A percentile compares a stretch with the other conserved stretches of the same genome.
Evolutionary conservation across 2,888 invertebrate species (phyloP).

Genomic region (Trisateles emortualis): DNA sequence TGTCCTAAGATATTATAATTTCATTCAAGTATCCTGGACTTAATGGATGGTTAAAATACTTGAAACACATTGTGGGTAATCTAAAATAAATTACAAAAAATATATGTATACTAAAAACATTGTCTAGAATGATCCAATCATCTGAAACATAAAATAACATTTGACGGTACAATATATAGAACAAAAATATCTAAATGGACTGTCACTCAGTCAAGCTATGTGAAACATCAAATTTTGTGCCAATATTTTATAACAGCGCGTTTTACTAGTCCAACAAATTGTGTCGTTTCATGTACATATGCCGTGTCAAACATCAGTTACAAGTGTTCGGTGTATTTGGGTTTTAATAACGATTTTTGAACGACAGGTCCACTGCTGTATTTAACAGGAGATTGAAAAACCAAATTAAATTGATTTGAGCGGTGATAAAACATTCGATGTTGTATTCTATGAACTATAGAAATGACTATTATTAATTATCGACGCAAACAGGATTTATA

Average conservation of each 20-base stretch:
- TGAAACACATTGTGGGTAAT: too few relatives aligned
- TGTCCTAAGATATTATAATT: too few relatives aligned
- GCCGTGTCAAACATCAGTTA: slow-evolving; percentile 41
- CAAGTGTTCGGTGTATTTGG: slow-evolving; percentile 38
- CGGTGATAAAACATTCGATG: slow-evolving; percentile 6
- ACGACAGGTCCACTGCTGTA: slow-evolving; percentile 5
- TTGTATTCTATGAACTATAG: background rate
- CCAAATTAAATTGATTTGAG: slow-evolving; percentile 11
- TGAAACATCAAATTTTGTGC: slow-evolving; percentile 1
- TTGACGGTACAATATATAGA: background rate
- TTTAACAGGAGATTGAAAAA: slow-evolving; percentile 20
- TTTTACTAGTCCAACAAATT: slow-evolving; percentile 21
- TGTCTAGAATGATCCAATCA: too few relatives aligned
- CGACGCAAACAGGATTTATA: background rate
- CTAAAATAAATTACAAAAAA: too few relatives aligned
- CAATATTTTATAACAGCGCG: slow-evolving; percentile 15
- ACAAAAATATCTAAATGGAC: background rate
- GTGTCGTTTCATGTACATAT: slow-evolving; percentile 29
- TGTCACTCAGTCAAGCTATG: slow-evolving; percentile 5
- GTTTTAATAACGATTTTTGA: slow-evolving; percentile 36
- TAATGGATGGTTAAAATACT: too few relatives aligned
- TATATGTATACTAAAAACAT: too few relatives aligned
- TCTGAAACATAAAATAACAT: too few relatives aligned
- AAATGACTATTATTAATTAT: background rate
- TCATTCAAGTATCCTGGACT: too few relatives aligned